A percentile compares a stretch with the other conserved stretches of the same genome.
These are phyloP conservation scores for Aspidiotus rigidus DNA, from an alignment of 2,888 invertebrate species.

Conservation along the genomic window DNA sequence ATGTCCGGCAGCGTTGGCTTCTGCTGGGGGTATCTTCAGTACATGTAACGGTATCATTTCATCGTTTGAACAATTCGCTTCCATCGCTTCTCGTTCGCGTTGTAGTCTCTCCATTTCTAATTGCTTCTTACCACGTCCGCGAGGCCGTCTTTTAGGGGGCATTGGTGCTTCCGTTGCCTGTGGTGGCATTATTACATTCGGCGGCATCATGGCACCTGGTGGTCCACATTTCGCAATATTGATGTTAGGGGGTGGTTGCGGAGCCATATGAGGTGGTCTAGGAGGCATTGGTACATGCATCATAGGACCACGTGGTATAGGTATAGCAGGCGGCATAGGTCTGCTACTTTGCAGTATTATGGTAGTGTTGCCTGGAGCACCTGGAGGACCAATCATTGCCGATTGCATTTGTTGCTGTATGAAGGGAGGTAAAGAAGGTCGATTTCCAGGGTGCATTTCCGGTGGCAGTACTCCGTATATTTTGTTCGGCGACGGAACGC, in stretches of 20 bases:
- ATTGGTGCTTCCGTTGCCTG: neutral
- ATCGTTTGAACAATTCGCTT: conserved; percentile 1
- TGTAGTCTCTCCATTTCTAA: conserved; percentile 16
- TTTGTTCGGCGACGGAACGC: conserved; percentile 37
- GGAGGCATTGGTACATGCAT: conserved; percentile 41
- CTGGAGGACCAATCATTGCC: neutral
- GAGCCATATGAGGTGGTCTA: conserved; percentile 41
- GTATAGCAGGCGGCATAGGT: conserved; percentile 35
- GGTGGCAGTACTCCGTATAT: conserved; percentile 35
- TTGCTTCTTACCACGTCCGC: conserved; percentile 23
- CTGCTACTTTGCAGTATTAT: conserved; percentile 9
- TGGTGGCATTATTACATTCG: conserved; percentile 7
- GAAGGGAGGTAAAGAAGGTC: conserved; percentile 41
- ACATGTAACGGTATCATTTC: conserved; percentile 25
- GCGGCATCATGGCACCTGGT: neutral
- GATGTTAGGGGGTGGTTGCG: conserved; percentile 42
- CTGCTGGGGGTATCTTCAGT: neutral
- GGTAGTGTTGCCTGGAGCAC: conserved; percentile 5
- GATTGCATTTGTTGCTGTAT: neutral
- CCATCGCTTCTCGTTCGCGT: neutral
- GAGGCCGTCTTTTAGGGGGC: conserved; percentile 13
- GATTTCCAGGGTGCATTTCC: conserved; percentile 36
- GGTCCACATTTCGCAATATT: conserved; percentile 13
- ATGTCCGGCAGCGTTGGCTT: neutral
- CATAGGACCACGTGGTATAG: conserved; percentile 39